These are phyloP conservation scores for Limnodromus scolopaceus DNA, from an alignment of 2,797 vertebrate species.

Conservation along the genomic window DNA sequence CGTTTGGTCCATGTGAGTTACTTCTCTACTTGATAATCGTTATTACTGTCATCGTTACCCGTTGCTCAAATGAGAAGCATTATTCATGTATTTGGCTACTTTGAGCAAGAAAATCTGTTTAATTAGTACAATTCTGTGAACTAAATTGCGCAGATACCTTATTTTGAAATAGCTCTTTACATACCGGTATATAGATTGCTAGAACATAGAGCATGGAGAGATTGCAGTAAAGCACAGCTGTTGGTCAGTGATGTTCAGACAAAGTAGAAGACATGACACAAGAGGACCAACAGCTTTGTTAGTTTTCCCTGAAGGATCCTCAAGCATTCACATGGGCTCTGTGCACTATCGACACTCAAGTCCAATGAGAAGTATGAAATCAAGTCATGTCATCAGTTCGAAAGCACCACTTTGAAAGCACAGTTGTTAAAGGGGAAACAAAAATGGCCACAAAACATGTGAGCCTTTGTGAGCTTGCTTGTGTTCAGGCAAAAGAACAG, in stretches of 20 bases:
- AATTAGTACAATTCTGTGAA: neutral
- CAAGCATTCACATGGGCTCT: neutral
- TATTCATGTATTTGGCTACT: neutral
- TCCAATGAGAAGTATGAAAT: neutral
- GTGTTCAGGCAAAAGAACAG: neutral
- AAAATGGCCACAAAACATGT: neutral
- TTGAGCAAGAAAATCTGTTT: neutral
- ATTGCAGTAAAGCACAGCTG: neutral
- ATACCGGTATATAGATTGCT: neutral
- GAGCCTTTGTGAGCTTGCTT: neutral
- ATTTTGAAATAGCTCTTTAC: neutral
- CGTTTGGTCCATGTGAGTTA: slow-evolving; percentile 98
- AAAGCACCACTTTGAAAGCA: neutral
- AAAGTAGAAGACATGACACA: neutral
- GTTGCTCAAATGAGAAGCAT: neutral
- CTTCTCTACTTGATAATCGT: neutral
- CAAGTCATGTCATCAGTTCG: neutral
- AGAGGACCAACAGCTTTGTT: neutral
- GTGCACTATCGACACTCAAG: neutral
- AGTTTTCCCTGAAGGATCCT: neutral
- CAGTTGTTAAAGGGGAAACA: neutral
- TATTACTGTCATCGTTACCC: neutral
- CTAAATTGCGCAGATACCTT: neutral
- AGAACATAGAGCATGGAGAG: neutral
- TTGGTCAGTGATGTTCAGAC: neutral